Evolutionary conservation across 30 jellyfish, hydroid and myxozoan genomes (phyloP), one percentile per base, ranked within the genome.

Genomic region (Hydractinia echinata): DNA sequence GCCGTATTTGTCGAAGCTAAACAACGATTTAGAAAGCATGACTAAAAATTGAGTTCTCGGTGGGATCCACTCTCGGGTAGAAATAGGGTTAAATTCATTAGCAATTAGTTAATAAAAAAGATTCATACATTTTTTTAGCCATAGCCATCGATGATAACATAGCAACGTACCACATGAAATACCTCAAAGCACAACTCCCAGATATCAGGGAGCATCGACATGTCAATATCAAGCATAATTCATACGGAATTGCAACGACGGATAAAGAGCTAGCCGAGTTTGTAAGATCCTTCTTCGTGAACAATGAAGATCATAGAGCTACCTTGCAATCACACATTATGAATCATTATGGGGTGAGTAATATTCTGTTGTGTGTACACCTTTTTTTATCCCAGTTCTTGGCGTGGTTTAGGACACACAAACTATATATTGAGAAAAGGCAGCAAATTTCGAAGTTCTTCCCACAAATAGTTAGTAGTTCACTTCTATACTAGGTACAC

Each of bases 241-340:
- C 96, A 1, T 88, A 88, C 61, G 96, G 96, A 8, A 70, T 88
- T 10, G 73, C 67, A 6, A 76, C 85, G 14, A 56, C 69, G 16
- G 94, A 88, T 58, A 79, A 53, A 7, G 89, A 84, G 4, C 14
- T 79, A 53, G 84, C 86, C 50, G 55, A 76, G 53, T 80, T 89
- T 76, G 69, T 89, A 54, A 51, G 84, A 58, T 54, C 97, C 50
- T 89, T 89, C 76, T 89, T 89, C 68, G 87, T 51, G 19, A 80
- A 67, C 69, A 89, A 89, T 76, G 97, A 89, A 52, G 97, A 89
- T 69, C 91, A 89, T 48, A 73, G 97, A 72, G 95, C 81, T 72
- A 76, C 90, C 8, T 84, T 89, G 49, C 61, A 84, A 8, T 88
- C 95, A 4, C 87, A 84, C 13, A 90, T 90, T 4, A 81, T 84